Percentiles rank a stretch among this genome's conserved stretches.
phyloP scores from a whole-genome alignment of 2,797 vertebrate species.

The Malurus leucopterus region DNA sequence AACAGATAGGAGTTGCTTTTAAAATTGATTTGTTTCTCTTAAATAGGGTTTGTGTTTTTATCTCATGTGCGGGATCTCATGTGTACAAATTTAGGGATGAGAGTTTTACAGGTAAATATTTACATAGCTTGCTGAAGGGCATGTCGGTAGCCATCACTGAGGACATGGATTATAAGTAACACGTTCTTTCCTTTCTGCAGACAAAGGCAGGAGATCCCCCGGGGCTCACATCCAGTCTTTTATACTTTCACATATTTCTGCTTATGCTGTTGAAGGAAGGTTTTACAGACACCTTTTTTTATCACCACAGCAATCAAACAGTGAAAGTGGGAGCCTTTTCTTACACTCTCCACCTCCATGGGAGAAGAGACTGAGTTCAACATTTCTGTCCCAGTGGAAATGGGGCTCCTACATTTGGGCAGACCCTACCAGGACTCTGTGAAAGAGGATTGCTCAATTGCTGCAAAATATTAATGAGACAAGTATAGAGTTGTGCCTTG shows the following conservation, averaged over 20 bases:
- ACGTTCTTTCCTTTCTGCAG: not conserved
- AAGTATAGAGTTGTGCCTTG: not conserved
- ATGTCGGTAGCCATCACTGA: not conserved
- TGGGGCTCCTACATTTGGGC: accelerated
- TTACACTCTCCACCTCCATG: accelerated
- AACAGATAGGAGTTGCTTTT: not conserved
- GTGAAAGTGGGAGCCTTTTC: not conserved
- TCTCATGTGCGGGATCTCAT: not conserved
- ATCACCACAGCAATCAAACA: not conserved
- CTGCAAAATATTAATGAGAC: not conserved
- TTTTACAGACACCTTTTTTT: not conserved
- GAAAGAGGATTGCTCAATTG: not conserved
- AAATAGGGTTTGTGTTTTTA: not conserved
- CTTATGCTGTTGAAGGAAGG: not conserved
- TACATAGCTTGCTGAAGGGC: not conserved
- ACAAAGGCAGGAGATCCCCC: not conserved
- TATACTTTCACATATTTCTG: not conserved
- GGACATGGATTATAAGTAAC: not conserved
- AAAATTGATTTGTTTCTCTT: not conserved
- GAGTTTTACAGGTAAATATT: not conserved
- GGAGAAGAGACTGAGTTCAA: not conserved
- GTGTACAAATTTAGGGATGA: not conserved
- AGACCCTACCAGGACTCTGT: not conserved
- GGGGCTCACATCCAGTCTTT: not conserved
- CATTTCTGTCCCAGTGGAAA: not conserved